Percentiles rank a stretch among this genome's conserved stretches.
These are phyloP conservation scores for Seriola rivoliana DNA, from an alignment of 2,113 vertebrate species.

Conservation along the genomic window DNA sequence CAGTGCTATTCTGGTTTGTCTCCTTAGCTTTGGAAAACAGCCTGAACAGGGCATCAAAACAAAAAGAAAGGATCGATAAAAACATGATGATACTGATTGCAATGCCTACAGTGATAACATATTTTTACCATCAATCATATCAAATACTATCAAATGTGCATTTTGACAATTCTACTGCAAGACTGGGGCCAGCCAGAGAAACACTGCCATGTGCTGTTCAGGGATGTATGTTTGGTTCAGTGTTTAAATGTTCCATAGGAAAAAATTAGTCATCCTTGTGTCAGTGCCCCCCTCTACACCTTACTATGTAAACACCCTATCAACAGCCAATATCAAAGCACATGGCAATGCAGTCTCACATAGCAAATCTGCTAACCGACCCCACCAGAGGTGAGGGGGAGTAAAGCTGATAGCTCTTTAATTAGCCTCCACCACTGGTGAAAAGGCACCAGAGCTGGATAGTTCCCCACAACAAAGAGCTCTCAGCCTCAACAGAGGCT, in stretches of 20 bases:
- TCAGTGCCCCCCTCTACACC: not conserved
- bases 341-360: not conserved
- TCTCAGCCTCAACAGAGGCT: slow-evolving; percentile 64
- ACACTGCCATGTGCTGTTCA: not conserved
- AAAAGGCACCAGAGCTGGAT: slow-evolving; percentile 68
- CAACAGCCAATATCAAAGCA: slow-evolving; percentile 32
- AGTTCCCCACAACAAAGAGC: slow-evolving; percentile 78
- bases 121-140: not conserved
- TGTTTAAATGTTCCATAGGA: slow-evolving; percentile 2
- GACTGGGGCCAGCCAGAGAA: not conserved
- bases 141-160: not conserved
- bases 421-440: slow-evolving; percentile 54
- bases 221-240: not conserved
- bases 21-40: not conserved
- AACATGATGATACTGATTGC: not conserved
- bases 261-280: not conserved
- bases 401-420: slow-evolving; percentile 57
- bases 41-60: not conserved
- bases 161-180: not conserved
- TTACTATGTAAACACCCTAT: slow-evolving; percentile 22
- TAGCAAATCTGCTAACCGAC: slow-evolving; percentile 19
- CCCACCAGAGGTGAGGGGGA: slow-evolving; percentile 14
- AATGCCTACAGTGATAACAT: not conserved
- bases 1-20: not conserved
- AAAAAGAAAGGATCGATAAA: not conserved